Percentiles rank a stretch among this genome's conserved stretches.
Conservation (phyloP, 2,888 invertebrate genomes). For the Luffia ferchaultella region DNA sequence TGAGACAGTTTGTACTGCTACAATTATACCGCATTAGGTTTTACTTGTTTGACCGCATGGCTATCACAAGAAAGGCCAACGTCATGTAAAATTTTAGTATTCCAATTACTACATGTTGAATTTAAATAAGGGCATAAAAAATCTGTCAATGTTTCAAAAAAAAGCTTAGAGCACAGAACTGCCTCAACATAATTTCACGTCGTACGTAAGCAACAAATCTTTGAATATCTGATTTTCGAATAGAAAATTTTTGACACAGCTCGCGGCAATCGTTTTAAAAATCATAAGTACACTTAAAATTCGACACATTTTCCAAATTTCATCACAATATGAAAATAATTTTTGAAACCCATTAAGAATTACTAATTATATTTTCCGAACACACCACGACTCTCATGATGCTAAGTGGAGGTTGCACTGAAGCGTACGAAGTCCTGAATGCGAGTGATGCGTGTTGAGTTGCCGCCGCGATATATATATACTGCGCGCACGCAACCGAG, state of each 20-base stretch:
- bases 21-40: constrained; percentile 14
- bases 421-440: constrained; percentile 63
- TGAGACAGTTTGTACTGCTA: too few species aligned
- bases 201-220: neutral
- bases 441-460: constrained; percentile 60
- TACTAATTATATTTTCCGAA: constrained; percentile 17
- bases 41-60: neutral
- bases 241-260: neutral
- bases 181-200: neutral
- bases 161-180: neutral
- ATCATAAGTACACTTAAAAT: neutral
- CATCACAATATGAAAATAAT: neutral
- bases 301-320: neutral
- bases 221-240: neutral
- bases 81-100: neutral
- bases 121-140: constrained; percentile 22
- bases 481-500: constrained; percentile 50
- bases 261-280: neutral
- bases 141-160: constrained; percentile 24
- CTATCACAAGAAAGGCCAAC: too few species aligned
- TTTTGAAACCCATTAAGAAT: neutral
- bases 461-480: constrained; percentile 56
- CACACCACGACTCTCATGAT: constrained; percentile 66
- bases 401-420: constrained; percentile 63
- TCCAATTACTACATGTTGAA: neutral